Evolutionary conservation across 2,797 vertebrate species (phyloP).

Genomic region (Manis javanica): DNA sequence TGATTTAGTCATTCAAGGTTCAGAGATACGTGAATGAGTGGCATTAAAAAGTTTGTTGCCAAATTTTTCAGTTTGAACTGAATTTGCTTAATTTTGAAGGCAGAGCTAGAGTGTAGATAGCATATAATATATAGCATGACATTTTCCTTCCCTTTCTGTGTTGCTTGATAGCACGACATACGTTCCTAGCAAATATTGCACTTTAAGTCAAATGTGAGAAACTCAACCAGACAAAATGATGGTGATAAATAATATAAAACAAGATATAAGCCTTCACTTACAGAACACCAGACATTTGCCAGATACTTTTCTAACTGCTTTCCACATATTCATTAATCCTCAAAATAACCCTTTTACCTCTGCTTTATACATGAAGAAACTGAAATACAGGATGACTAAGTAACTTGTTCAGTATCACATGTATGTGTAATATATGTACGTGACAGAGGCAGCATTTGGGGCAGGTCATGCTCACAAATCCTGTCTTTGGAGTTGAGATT

Average conservation of each 20-base stretch:
- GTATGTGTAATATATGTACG: too few species aligned
- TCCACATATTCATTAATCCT: neutral
- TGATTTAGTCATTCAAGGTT: neutral
- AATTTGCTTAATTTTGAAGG: neutral
- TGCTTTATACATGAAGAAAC: neutral
- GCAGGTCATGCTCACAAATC: neutral
- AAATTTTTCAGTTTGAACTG: neutral
- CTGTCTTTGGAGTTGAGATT: neutral
- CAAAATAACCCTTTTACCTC: neutral
- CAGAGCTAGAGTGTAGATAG: neutral
- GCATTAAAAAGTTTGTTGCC: neutral
- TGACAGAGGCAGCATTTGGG: neutral
- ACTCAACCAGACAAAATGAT: neutral
- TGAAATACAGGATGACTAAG: neutral
- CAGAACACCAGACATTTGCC: neutral
- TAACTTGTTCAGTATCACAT: neutral
- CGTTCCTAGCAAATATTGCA: neutral
- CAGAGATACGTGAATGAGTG: neutral
- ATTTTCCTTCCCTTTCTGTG: neutral
- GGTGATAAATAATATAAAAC: neutral
- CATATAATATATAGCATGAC: neutral
- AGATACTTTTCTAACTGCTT: constrained; percentile 11
- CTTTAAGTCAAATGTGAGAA: neutral
- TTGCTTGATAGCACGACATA: neutral
- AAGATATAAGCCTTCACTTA: neutral